Evolutionary conservation across 2,797 vertebrate genomes (phyloP).

Genomic region (Ctenopoma kingsleyae): DNA sequence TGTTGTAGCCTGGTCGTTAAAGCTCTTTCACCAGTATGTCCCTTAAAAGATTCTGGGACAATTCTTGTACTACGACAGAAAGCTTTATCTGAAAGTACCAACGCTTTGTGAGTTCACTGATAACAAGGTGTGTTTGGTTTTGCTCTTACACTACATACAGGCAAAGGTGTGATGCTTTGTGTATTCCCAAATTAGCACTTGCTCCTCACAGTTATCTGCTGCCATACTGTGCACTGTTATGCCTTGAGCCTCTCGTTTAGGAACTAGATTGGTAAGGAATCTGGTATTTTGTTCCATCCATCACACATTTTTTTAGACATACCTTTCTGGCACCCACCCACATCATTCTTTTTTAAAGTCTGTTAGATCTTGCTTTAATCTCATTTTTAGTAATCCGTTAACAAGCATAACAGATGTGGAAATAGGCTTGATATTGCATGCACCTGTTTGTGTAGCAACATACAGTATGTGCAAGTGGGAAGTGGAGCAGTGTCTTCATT

Average conservation of each 20-base stretch:
- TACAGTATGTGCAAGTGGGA: slow-evolving; percentile 9
- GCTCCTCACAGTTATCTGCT: not conserved
- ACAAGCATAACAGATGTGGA: slow-evolving; percentile 50
- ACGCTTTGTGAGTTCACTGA: not conserved
- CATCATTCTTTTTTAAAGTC: slow-evolving; percentile 29
- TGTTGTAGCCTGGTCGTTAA: not conserved
- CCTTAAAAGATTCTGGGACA: not conserved
- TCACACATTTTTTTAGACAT: slow-evolving; percentile 40
- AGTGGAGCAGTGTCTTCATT: not conserved
- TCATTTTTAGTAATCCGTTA: slow-evolving; percentile 53
- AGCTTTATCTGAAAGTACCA: not conserved
- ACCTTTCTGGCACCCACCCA: slow-evolving; percentile 27
- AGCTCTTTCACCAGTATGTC: not conserved
- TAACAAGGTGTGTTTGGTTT: not conserved
- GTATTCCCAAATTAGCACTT: slow-evolving; percentile 8
- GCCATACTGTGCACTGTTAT: slow-evolving; percentile 1
- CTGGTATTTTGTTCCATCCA: slow-evolving; percentile 30
- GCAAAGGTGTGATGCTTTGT: not conserved
- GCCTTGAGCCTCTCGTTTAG: slow-evolving; percentile 13
- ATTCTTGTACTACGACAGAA: not conserved
- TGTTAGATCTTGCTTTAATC: slow-evolving; percentile 39
- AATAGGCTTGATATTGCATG: slow-evolving; percentile 40
- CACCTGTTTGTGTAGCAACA: slow-evolving; percentile 31
- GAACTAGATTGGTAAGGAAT: slow-evolving; percentile 32
- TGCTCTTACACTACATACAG: slow-evolving; percentile 1